Base-by-base conservation (phyloP, 2,113 vertebrate genomes). In the Ophiodon elongatus region DNA sequence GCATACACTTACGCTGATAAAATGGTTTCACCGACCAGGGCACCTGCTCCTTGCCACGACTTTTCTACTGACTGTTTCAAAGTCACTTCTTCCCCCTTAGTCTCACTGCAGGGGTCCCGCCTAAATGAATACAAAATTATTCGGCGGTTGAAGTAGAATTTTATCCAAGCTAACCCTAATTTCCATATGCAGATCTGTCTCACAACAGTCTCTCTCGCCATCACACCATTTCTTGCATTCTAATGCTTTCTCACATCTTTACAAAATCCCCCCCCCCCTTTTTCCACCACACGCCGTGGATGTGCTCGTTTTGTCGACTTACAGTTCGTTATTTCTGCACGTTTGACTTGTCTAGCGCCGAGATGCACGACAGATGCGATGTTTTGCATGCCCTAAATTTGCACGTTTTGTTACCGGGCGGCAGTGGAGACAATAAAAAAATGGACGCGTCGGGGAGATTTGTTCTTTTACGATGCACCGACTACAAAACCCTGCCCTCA, bases 141-240 rank as follows among this genome's bases (percentile, higher is more conserved):
- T 94, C 95, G 95, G 95, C 91, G 93, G 94, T 96, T 83, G 95
- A 96, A 96, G 96, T 96, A 94, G 96, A 80, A 96, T 97, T 96
- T 95, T 95, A 96, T 95, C 94, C 95, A 95, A 95, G 94, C 95
- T 96, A 97, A 96, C 95, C 96, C 96, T 97, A 91, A 98, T 99
- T 98, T 97, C 97, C 98, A 99, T 99, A 98, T 99, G 97, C 97
- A 98, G 97, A 98, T 98, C 96, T 95, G 94, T 97, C 95, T 97
- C 94, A 95, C 96, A 95, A 96, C 96, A 96, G 95, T 96, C 92
- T 93, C 93, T 93, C 94, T 93, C 93, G 93, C 93, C 95, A 94
- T 95, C 96, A 94, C 96, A 97, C 96, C 96, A 96, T 97, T 94
- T 96, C 95, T 95, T 97, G 96, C 96, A 96, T 97, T 95, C 95